Conservation (phyloP, 30 jellyfish, hydroid and myxozoan genomes). For the Rhopilema esculentum region DNA sequence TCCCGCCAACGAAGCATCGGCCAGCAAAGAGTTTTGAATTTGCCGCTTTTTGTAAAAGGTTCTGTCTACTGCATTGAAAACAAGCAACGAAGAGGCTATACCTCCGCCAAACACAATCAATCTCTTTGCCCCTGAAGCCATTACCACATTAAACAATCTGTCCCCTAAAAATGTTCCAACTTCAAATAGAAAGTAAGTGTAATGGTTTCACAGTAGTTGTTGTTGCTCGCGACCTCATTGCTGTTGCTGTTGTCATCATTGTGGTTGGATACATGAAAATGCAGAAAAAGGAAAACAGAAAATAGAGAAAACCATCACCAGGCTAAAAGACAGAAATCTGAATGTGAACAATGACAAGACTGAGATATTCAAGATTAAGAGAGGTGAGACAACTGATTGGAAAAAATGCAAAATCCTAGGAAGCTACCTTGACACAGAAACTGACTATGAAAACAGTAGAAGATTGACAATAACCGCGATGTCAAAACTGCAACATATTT, state of each 20-base stretch:
- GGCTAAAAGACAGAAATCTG: too few species aligned
- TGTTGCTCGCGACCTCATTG: neutral
- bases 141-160: too few species aligned
- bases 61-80: conserved; percentile 7
- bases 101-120: conserved; percentile 21
- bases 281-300: too few species aligned
- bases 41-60: neutral
- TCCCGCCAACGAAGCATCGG: neutral
- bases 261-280: neutral
- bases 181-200: neutral
- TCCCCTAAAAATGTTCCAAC: neutral
- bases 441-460: too few species aligned
- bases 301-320: too few species aligned
- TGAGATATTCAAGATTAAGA: too few species aligned
- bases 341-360: too few species aligned
- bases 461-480: too few species aligned
- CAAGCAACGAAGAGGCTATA: conserved; percentile 26
- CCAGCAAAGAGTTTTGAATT: neutral
- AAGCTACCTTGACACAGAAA: too few species aligned
- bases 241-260: neutral
- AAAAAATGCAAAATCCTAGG: too few species aligned
- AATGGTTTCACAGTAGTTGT: neutral
- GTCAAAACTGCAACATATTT: too few species aligned
- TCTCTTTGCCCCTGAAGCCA: conserved; percentile 16
- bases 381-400: too few species aligned